phyloP scores from a whole-genome alignment of 30 jellyfish, hydroid and myxozoan genomes.

The Turritopsis dohrnii region DNA sequence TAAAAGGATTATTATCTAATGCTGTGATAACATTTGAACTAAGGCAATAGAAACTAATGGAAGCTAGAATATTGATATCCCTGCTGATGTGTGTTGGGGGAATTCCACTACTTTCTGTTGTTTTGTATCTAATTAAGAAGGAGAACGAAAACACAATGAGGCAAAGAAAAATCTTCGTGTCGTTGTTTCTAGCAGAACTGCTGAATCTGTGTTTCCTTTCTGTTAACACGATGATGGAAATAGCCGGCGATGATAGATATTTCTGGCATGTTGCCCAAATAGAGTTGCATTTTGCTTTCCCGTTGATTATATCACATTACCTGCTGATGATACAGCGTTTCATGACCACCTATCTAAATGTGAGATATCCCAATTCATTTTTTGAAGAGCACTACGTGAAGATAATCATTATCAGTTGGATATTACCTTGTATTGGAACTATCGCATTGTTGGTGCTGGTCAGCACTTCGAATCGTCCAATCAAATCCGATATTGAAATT shows the following conservation, averaged over 20 bases:
- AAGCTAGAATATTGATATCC: background rate
- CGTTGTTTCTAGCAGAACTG: background rate
- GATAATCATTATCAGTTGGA: background rate
- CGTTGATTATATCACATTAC: background rate
- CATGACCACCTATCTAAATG: background rate
- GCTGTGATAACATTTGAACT: too few relatives aligned
- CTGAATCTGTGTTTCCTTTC: background rate
- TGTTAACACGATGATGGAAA: background rate
- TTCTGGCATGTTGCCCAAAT: background rate
- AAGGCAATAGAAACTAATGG: too few relatives aligned
- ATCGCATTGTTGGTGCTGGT: background rate
- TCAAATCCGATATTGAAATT: background rate
- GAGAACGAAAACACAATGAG: background rate
- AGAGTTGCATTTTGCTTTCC: background rate
- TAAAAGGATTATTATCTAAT: too few relatives aligned
- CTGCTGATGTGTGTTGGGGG: background rate
- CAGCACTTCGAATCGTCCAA: background rate
- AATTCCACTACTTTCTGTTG: background rate
- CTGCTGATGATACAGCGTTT: background rate
- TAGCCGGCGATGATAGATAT: background rate
- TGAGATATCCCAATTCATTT: background rate
- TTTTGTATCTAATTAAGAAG: background rate
- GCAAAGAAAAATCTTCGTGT: background rate
- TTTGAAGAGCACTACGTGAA: background rate
- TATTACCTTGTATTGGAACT: background rate